Evolutionary conservation across 2,797 vertebrate genomes (phyloP), one percentile per base, ranked within the genome.

Genomic region (Notoglanidium macrostoma): DNA sequence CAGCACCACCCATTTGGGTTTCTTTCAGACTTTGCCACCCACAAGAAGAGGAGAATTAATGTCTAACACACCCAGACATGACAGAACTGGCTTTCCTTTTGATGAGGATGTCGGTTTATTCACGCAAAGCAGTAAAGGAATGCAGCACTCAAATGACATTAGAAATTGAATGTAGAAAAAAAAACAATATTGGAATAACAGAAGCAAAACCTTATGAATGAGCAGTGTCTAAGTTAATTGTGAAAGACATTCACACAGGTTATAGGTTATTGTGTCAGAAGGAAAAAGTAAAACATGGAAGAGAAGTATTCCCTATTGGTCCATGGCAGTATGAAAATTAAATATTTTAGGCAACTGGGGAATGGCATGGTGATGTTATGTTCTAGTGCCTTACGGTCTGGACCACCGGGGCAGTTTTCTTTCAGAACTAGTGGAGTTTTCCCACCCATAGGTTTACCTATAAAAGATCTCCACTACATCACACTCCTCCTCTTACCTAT

Each of bases 91-190:
- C 26, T 79, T 85, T 55, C 46, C 54, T 49, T 80, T 63, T 86
- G 78, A 85, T 74, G 44, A 85, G 61, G 63, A 51, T 29, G 49
- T 79, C 86, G 84, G 83, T 89, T 85, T 88, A 89, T 85, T 88
- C 67, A 88, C 72, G 17, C 19, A 14, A 14, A 57, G 49, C 32
- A 55, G 68, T 35, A 55, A 65, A 84, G 44, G 76, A 89, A 89
- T 54, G 78, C 80, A 54, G 70, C n/a, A 59, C 51, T 68, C 40
- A 49, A 46, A 1, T 61, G 57, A 55, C 74, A 67, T 68, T 54
- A 68, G n/a, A 23, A 68, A 46, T 23, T 54, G 11, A 35, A 68
- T 35, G 21, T 19, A 12, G 46, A 3, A 5, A 14, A 5, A 21
- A n/a, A 65, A 21, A 19, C 0, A 17, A 73, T 35, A 26, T 29